These are phyloP conservation scores for Glyphotaelius pellucidus DNA, from an alignment of 2,888 invertebrate species.

Conservation along the genomic window DNA sequence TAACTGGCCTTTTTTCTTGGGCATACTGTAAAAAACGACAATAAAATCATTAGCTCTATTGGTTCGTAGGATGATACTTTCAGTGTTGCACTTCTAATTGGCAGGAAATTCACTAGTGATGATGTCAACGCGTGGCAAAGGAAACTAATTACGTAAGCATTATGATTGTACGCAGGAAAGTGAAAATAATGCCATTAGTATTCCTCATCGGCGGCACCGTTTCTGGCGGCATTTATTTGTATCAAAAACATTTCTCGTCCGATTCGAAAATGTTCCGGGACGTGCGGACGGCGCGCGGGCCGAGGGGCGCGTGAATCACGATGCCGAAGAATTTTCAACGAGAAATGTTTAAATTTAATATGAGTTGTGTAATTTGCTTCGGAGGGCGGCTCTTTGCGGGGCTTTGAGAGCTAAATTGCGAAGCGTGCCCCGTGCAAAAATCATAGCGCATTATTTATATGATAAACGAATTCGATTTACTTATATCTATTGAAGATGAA, in stretches of 20 bases:
- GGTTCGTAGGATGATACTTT: background rate
- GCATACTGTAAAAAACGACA: background rate
- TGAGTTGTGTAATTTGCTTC: constrained; percentile 16
- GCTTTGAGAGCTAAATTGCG: constrained; percentile 12
- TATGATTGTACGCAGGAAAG: constrained; percentile 38
- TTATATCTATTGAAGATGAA: background rate
- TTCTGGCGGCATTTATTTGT: constrained; percentile 52
- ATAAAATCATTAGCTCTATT: background rate
- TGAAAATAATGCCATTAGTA: constrained; percentile 41
- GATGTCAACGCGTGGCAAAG: background rate
- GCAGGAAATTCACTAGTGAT: constrained; percentile 49
- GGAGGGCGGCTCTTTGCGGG: background rate
- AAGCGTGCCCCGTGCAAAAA: constrained; percentile 11
- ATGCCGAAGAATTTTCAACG: background rate
- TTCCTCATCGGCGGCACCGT: constrained; percentile 25
- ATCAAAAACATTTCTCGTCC: constrained; percentile 45
- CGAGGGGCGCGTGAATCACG: constrained; percentile 6
- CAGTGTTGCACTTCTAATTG: constrained; percentile 22
- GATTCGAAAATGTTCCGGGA: constrained; percentile 40
- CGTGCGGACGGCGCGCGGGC: background rate
- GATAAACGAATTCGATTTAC: constrained; percentile 8
- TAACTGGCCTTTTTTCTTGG: too few species aligned
- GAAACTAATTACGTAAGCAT: background rate
- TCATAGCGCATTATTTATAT: constrained; percentile 2
- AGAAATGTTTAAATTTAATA: constrained; percentile 26